Conservation (phyloP, 2,113 vertebrate genomes). For the Arenaria interpres region DNA sequence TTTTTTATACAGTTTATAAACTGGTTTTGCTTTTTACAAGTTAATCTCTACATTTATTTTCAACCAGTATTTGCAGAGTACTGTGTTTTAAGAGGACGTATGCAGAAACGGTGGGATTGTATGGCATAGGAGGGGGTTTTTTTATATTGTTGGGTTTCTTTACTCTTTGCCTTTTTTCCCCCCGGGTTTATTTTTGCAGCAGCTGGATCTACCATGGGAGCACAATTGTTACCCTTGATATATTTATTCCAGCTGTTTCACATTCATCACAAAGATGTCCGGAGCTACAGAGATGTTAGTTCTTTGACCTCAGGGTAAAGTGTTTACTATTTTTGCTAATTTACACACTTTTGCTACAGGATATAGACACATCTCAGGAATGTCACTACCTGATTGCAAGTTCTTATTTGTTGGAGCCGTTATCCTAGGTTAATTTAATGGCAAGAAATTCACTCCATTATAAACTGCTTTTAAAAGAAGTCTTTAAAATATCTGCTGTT, state of each 20-base stretch:
- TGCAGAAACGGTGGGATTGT: neutral
- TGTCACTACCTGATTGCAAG: neutral
- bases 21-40: neutral
- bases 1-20: neutral
- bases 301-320: neutral
- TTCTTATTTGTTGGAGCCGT: neutral
- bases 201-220: slow-evolving; percentile 46
- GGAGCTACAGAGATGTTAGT: neutral
- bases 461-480: neutral
- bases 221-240: slow-evolving; percentile 38
- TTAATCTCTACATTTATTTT: neutral
- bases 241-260: slow-evolving; percentile 66
- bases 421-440: neutral
- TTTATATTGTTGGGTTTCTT: neutral
- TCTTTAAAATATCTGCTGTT: neutral
- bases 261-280: slow-evolving; percentile 57
- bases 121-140: neutral
- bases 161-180: neutral
- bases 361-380: neutral
- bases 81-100: neutral
- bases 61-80: neutral
- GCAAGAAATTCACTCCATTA: neutral
- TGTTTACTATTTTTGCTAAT: neutral
- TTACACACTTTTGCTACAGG: neutral
- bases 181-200: neutral